These are phyloP conservation scores for Dryomyza anilis DNA, from an alignment of 2,888 invertebrate species.

Conservation along the genomic window DNA sequence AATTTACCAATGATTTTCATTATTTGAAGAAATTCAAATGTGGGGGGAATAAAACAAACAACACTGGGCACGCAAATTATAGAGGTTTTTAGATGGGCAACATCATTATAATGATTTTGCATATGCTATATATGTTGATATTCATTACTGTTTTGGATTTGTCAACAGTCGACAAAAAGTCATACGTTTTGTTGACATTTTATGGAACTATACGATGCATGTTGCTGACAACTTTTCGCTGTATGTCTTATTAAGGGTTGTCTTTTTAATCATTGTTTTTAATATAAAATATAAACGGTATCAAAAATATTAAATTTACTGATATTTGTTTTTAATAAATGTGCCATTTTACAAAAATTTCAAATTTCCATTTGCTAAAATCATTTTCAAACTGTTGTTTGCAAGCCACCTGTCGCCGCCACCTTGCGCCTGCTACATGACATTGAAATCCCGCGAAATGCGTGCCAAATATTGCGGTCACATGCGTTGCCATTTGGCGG, in stretches of 20 bases:
- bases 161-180: constrained; percentile 7
- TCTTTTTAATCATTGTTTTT: not conserved
- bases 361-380: not conserved
- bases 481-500: too few relatives aligned
- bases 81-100: constrained; percentile 13
- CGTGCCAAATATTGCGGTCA: constrained; percentile 21
- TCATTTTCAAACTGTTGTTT: not conserved
- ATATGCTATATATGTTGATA: not conserved
- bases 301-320: not conserved
- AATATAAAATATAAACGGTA: not conserved
- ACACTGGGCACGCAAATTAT: constrained; percentile 10
- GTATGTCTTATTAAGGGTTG: not conserved
- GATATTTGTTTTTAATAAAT: not conserved
- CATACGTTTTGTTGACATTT: not conserved
- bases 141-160: not conserved
- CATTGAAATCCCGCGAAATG: constrained; percentile 18
- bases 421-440: constrained; percentile 21
- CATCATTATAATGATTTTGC: not conserved
- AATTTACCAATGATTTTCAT: not conserved
- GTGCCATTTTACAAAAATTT: not conserved
- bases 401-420: not conserved
- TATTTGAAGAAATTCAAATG: not conserved
- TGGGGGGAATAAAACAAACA: not conserved
- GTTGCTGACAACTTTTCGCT: constrained; percentile 1
- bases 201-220: not conserved